phyloP scores from a whole-genome alignment of 2,888 invertebrate species.

The Laothoe populi region DNA sequence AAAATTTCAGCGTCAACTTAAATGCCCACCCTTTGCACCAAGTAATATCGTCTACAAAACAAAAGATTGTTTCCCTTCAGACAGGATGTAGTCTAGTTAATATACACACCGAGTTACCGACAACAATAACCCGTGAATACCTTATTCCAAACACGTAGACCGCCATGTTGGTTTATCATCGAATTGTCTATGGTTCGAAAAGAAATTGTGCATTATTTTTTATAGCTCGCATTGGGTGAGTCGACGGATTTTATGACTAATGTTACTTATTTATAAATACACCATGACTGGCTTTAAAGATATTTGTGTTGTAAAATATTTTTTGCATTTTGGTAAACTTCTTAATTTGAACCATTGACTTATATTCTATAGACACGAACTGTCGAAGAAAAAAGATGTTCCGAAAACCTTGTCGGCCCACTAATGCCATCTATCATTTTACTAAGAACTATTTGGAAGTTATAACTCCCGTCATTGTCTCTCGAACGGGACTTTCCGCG shows the following conservation, averaged over 20 bases:
- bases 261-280: no score
- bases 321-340: no score
- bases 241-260: neutral
- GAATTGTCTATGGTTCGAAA: slow-evolving; percentile 30
- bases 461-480: no score
- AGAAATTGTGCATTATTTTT: slow-evolving; percentile 23
- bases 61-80: slow-evolving; percentile 61
- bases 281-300: no score
- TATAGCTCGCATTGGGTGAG: neutral
- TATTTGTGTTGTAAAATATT: no score
- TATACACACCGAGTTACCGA: slow-evolving; percentile 54
- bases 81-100: slow-evolving; percentile 58
- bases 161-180: slow-evolving; percentile 29
- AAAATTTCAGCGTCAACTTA: neutral
- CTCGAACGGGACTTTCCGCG: no score
- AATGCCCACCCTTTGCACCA: slow-evolving; percentile 8
- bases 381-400: no score
- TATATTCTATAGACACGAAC: no score
- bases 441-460: no score
- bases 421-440: no score
- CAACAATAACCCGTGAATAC: slow-evolving; percentile 64
- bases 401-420: no score
- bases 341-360: no score
- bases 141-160: slow-evolving; percentile 54
- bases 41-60: slow-evolving; percentile 56